A percentile compares a stretch with the other conserved stretches of the same genome.
These are phyloP conservation scores for Protophormia terraenovae DNA, from an alignment of 2,888 invertebrate species.

Conservation along the genomic window DNA sequence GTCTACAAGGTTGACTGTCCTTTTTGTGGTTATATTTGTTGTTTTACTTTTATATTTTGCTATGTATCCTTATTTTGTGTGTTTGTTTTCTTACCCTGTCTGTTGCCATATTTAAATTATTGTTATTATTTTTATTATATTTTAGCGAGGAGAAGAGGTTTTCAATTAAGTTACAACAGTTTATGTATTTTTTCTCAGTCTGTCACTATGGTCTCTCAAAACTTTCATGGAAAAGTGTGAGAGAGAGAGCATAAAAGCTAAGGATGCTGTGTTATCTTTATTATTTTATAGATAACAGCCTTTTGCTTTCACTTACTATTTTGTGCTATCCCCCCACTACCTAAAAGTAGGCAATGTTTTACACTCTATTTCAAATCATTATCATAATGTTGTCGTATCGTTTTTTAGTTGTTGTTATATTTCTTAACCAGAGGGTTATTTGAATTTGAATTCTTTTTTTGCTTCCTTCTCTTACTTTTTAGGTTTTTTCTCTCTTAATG, in stretches of 20 bases:
- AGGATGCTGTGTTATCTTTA: slow-evolving; percentile 48
- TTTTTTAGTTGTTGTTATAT: slow-evolving; percentile 16
- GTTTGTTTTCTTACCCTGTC: not conserved
- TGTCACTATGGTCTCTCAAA: not conserved
- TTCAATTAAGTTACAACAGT: slow-evolving; percentile 53
- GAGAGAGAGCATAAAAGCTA: not conserved
- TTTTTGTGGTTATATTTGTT: not conserved
- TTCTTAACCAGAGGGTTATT: slow-evolving; percentile 37
- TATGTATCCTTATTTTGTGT: not conserved
- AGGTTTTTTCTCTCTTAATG: not conserved
- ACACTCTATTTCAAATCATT: slow-evolving; percentile 67
- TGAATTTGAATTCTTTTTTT: slow-evolving; percentile 3
- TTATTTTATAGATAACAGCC: slow-evolving; percentile 56
- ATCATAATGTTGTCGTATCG: slow-evolving; percentile 59
- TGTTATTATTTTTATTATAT: not conserved
- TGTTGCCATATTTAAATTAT: slow-evolving; percentile 38
- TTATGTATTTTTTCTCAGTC: not conserved
- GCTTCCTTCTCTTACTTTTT: not conserved
- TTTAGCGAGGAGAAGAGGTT: slow-evolving; percentile 31
- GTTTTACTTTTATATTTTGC: not conserved
- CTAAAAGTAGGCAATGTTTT: slow-evolving; percentile 64
- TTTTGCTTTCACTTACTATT: not conserved
- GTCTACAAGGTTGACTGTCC: not conserved
- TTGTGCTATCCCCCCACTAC: not conserved
- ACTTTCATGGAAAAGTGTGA: not conserved